These are phyloP conservation scores for Lutra lutra DNA, from an alignment of 2,797 vertebrate genomes.

Conservation along the genomic window DNA sequence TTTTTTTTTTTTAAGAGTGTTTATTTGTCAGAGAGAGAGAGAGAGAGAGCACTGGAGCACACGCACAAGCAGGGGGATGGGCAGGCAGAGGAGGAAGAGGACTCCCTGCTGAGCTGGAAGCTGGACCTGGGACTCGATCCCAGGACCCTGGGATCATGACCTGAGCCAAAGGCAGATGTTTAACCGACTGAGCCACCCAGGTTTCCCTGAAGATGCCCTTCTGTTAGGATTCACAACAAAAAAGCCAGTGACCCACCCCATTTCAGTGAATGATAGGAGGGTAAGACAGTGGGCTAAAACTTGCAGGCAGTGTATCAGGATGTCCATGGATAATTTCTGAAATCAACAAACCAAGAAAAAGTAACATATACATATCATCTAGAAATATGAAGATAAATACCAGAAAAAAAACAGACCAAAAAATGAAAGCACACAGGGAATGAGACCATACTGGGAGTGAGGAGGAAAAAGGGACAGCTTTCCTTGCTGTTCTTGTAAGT, in stretches of 20 bases:
- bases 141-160: too few relatives aligned
- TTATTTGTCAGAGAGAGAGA: too few relatives aligned
- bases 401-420: neutral
- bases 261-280: neutral
- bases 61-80: too few relatives aligned
- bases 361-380: neutral
- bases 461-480: neutral
- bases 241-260: neutral
- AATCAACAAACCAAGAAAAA: slow-evolving; percentile 29
- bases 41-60: too few relatives aligned
- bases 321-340: neutral
- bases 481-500: neutral
- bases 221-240: neutral
- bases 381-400: neutral
- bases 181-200: too few relatives aligned
- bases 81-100: too few relatives aligned
- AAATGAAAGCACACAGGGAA: neutral
- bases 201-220: neutral
- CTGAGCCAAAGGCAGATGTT: too few relatives aligned
- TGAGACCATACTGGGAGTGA: neutral
- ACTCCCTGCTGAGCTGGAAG: too few relatives aligned
- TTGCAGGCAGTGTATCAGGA: neutral
- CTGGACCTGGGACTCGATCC: too few relatives aligned
- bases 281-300: neutral
- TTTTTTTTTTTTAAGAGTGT: too few relatives aligned